A percentile compares a stretch with the other conserved stretches of the same genome.
phyloP scores from a whole-genome alignment of 2,113 vertebrate species.

The Lasiurus cinereus region DNA sequence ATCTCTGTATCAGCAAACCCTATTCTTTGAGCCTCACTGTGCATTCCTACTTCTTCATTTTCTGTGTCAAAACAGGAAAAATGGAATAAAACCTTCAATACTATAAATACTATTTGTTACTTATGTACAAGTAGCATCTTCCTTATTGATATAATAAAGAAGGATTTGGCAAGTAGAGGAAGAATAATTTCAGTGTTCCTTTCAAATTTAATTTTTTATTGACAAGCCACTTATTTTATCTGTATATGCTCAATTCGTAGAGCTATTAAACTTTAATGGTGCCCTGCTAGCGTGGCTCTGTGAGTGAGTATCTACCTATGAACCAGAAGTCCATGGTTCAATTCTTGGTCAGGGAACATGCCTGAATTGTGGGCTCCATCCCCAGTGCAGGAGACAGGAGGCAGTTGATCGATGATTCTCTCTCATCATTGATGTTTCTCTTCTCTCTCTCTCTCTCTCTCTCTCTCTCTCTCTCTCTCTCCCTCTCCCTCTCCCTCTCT shows the following conservation, averaged over 20 bases:
- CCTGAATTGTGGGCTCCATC: no score
- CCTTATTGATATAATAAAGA: background rate
- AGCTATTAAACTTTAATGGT: conserved; percentile 31
- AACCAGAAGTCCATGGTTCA: no score
- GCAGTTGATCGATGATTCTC: no score
- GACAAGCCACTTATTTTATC: background rate
- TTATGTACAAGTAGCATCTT: conserved; percentile 51
- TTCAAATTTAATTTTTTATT: conserved; percentile 12
- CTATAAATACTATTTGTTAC: background rate
- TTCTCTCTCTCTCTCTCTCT: no score
- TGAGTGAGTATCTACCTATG: no score
- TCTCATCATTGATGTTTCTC: no score
- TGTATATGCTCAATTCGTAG: background rate
- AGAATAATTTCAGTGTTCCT: background rate
- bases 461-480: no score
- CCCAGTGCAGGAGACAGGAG: no score
- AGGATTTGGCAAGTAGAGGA: background rate
- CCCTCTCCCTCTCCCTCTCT: no score
- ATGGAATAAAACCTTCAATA: background rate
- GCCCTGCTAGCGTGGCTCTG: no score
- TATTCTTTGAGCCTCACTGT: background rate
- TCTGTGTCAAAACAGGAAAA: background rate
- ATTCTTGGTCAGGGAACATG: no score
- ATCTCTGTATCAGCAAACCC: background rate
- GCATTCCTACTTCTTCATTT: background rate